Percentiles rank a stretch among this genome's conserved stretches.
These are phyloP conservation scores for Lemur catta DNA, from an alignment of 2,797 vertebrate genomes.

Conservation along the genomic window DNA sequence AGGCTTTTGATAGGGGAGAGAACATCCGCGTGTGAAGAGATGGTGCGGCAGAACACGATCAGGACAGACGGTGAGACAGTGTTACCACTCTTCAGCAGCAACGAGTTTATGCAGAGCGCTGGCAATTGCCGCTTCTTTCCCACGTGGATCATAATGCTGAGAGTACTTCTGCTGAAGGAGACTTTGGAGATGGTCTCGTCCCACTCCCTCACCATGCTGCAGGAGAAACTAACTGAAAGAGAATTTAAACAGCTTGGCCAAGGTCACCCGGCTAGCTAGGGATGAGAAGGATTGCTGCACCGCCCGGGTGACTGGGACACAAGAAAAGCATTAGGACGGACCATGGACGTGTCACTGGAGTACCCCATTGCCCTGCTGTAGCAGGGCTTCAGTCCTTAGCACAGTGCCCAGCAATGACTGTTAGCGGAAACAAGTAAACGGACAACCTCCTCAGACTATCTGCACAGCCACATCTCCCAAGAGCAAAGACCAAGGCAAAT, in stretches of 20 bases:
- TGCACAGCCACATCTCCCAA: background rate
- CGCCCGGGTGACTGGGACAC: background rate
- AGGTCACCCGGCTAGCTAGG: background rate
- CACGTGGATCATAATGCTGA: accelerated
- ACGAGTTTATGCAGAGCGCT: accelerated
- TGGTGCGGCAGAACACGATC: background rate
- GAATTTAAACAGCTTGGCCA: background rate
- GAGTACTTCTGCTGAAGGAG: background rate
- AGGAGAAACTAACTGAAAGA: background rate
- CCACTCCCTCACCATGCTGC: background rate
- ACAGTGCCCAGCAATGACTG: background rate
- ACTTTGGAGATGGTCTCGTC: background rate
- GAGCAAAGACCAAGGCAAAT: background rate
- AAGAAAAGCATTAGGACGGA: background rate
- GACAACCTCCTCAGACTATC: background rate
- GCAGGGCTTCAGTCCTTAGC: background rate
- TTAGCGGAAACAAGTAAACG: accelerated
- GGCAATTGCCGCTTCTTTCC: background rate
- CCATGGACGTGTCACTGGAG: background rate
- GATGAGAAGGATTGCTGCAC: accelerated
- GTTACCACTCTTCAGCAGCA: accelerated
- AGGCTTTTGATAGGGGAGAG: background rate
- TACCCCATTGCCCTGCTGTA: accelerated
- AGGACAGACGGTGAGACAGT: background rate
- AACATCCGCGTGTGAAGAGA: background rate